Percentiles rank a stretch among this genome's conserved stretches.
phyloP scores from a whole-genome alignment of 1,140 invertebrate genomes.

The Druon quercuslanigerum region DNA sequence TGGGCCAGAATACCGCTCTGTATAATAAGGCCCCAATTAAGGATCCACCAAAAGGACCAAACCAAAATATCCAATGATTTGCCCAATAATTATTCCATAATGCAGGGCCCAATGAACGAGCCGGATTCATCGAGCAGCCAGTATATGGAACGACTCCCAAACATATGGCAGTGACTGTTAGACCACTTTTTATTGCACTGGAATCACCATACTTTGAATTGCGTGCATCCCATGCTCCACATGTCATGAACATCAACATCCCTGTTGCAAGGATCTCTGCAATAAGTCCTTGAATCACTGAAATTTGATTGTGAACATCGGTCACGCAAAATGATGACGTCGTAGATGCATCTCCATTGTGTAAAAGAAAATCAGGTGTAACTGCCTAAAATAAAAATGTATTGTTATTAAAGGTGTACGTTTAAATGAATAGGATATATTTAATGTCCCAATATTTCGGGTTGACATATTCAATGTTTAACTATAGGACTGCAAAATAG shows the following conservation, averaged over 20 bases:
- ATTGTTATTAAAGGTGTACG: slow-evolving; percentile 17
- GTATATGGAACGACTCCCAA: slow-evolving; percentile 82
- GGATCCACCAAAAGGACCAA: slow-evolving; percentile 63
- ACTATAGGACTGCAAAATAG: no score
- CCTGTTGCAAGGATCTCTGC: slow-evolving; percentile 79
- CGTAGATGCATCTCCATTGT: slow-evolving; percentile 2
- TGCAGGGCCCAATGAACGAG: slow-evolving; percentile 85
- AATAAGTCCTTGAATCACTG: slow-evolving; percentile 67
- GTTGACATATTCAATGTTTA: no score
- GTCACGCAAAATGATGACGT: slow-evolving; percentile 42
- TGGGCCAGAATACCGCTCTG: slow-evolving; percentile 52
- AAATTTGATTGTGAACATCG: slow-evolving; percentile 46
- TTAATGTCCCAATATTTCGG: no score
- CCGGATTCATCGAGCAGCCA: slow-evolving; percentile 89
- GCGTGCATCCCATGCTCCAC: slow-evolving; percentile 80
- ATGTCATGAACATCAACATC: slow-evolving; percentile 79
- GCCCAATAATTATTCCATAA: slow-evolving; percentile 82
- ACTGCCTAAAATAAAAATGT: slow-evolving; percentile 10
- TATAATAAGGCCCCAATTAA: slow-evolving; percentile 58
- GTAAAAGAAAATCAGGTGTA: slow-evolving; percentile 15
- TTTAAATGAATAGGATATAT: neutral
- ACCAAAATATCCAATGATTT: slow-evolving; percentile 82
- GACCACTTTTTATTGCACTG: slow-evolving; percentile 78
- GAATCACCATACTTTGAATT: slow-evolving; percentile 78
- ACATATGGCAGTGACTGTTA: slow-evolving; percentile 79